phyloP scores from a whole-genome alignment of 2,888 invertebrate genomes.

The Spodoptera exigua region DNA sequence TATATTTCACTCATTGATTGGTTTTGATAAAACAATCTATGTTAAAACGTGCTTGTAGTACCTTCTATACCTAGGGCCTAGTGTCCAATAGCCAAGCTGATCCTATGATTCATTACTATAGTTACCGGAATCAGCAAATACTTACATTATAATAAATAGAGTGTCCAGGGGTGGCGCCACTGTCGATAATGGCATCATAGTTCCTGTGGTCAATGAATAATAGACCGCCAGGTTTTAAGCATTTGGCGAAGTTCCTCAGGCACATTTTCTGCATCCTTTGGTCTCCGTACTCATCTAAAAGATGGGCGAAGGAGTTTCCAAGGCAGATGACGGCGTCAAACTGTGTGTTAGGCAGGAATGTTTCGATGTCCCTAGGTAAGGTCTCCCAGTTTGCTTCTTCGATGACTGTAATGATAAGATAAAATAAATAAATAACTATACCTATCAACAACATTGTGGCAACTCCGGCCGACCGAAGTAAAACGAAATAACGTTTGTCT shows the following conservation, averaged over 20 bases:
- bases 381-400: conserved; percentile 98
- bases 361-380: conserved; percentile 92
- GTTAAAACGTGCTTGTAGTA: too few species aligned
- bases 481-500: too few species aligned
- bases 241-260: conserved; percentile 93
- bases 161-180: conserved; percentile 94
- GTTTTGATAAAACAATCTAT: too few species aligned
- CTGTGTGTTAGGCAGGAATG: conserved; percentile 89
- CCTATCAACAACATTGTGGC: too few species aligned
- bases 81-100: too few species aligned
- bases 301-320: conserved; percentile 97
- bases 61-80: too few species aligned
- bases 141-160: conserved; percentile 97
- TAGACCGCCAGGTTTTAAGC: conserved; percentile 95
- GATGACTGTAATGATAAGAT: conserved; percentile 90
- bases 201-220: conserved; percentile 96
- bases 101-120: too few species aligned
- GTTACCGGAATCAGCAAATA: conserved; percentile 45
- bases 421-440: neutral
- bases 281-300: conserved; percentile 94
- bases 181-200: conserved; percentile 94
- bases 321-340: conserved; percentile 97
- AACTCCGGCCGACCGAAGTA: too few species aligned
- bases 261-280: conserved; percentile 94
- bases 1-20: too few species aligned